Evolutionary conservation across 2,888 invertebrate species (phyloP).

Genomic region (Seira ritae): DNA sequence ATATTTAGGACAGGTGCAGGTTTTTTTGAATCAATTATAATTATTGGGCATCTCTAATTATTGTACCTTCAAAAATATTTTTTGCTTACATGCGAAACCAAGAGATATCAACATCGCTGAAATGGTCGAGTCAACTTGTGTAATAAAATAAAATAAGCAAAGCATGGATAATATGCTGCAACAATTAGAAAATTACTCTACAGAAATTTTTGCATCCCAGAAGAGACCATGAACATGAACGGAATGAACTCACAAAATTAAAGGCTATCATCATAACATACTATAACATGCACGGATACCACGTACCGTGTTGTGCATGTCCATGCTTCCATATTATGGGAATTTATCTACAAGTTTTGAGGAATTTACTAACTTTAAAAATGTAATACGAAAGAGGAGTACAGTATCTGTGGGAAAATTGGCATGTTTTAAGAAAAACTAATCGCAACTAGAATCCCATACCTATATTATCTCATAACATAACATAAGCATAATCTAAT

Average conservation of each 20-base stretch:
- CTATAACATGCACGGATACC: no score
- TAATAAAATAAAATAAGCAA: neutral
- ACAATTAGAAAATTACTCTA: neutral
- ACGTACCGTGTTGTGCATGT: no score
- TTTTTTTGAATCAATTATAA: neutral
- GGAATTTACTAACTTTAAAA: neutral
- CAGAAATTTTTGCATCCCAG: neutral
- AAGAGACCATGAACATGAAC: slow-evolving; percentile 7
- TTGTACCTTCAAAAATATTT: neutral
- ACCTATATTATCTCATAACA: no score
- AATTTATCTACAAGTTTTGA: neutral
- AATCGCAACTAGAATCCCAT: no score
- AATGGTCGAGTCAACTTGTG: neutral
- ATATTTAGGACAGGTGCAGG: neutral
- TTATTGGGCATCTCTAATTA: no score
- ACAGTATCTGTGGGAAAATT: neutral
- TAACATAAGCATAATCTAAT: no score
- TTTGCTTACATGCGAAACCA: neutral
- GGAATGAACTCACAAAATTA: neutral
- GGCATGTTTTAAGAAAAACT: no score
- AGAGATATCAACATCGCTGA: neutral
- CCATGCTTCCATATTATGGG: slow-evolving; percentile 5
- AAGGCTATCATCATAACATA: neutral
- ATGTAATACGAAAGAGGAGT: neutral
- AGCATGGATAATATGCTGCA: neutral